Evolutionary conservation across 1,140 invertebrate species (phyloP).

Genomic region (Matsumurasca onukii): DNA sequence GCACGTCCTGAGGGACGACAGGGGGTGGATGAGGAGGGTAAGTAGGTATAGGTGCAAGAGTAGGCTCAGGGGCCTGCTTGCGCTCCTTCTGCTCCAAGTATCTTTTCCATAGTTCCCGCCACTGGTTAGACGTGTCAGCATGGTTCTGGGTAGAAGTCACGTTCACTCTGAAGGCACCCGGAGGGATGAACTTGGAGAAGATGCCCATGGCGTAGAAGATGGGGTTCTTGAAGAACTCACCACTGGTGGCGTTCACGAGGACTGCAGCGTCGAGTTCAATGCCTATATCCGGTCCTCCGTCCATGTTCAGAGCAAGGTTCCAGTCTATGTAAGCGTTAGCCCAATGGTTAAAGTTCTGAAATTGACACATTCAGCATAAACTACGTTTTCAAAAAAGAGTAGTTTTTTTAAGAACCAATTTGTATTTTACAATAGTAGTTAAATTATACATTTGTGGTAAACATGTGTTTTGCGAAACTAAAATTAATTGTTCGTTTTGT

Average conservation of each 20-base stretch:
- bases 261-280: slow-evolving; percentile 79
- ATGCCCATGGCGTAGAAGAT: slow-evolving; percentile 86
- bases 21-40: not conserved
- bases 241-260: slow-evolving; percentile 63
- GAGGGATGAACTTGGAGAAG: slow-evolving; percentile 80
- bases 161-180: slow-evolving; percentile 56
- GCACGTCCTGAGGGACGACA: not conserved
- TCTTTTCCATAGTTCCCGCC: not conserved
- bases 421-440: too few relatives aligned
- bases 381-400: too few relatives aligned
- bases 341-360: slow-evolving; percentile 69
- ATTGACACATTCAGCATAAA: too few relatives aligned
- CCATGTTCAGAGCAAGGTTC: slow-evolving; percentile 77
- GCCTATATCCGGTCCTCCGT: slow-evolving; percentile 75
- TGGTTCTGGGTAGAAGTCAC: slow-evolving; percentile 22
- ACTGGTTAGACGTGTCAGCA: not conserved
- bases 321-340: slow-evolving; percentile 84
- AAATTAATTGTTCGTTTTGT: too few relatives aligned
- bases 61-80: too few relatives aligned
- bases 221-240: slow-evolving; percentile 85
- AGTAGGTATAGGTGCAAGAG: not conserved
- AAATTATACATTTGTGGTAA: too few relatives aligned
- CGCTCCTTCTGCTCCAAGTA: not conserved
- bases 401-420: too few relatives aligned
- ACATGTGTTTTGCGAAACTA: too few relatives aligned